Base-by-base conservation (phyloP, 2,113 vertebrate species). In the Mirza zaza region DNA sequence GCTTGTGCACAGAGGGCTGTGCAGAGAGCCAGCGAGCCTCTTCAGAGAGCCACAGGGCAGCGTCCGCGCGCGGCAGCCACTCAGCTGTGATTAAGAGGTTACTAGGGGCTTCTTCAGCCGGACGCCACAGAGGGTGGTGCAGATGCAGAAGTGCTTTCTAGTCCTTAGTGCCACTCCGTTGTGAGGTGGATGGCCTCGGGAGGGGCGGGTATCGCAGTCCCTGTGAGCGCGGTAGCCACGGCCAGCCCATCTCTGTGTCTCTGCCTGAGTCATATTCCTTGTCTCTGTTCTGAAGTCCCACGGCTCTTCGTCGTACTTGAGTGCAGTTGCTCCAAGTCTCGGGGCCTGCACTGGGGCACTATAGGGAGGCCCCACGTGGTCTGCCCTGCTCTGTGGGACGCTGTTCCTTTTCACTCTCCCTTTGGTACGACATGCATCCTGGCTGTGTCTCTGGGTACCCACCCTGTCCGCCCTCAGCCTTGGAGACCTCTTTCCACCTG, bases 201-300 rank as follows among this genome's bases (percentile, higher is more conserved):
- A 18, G 34, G 5, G 25, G 5, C 2, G 3, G n/a, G n/a, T 50
- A 3, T 61, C 48, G 3, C 1, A 0, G 7, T 39, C 34, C 32
- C 20, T 11, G 45, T 1, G 5, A n/a, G 27, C 0, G 0, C 34
- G 21, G 27, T 12, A 65, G 15, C 45, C 11, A 2, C 5, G 1
- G 61, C 48, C 29, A 34, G 73, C 13, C 10, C 8, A 29, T 14
- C 88, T 8, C 13, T n/a, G 18, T 20, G 13, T 55, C 32, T 6
- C 79, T 50, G 14, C 50, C 39, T 0, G 2, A 18, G 20, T 12
- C n/a, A 34, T 12, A 12, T 61, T 79, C 17, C 42, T 34, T 34
- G 9, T 61, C 63, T 27, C 10, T 17, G 15, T 21, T 67, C 59
- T 13, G 4, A 75, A 59, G 36, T 48, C 48, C 42, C 48, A 21